Percentiles rank a stretch among this genome's conserved stretches.
These are phyloP conservation scores for Heliocidaris tuberculata DNA, from an alignment of 35 echinoderm and acorn worm genomes.

Conservation along the genomic window DNA sequence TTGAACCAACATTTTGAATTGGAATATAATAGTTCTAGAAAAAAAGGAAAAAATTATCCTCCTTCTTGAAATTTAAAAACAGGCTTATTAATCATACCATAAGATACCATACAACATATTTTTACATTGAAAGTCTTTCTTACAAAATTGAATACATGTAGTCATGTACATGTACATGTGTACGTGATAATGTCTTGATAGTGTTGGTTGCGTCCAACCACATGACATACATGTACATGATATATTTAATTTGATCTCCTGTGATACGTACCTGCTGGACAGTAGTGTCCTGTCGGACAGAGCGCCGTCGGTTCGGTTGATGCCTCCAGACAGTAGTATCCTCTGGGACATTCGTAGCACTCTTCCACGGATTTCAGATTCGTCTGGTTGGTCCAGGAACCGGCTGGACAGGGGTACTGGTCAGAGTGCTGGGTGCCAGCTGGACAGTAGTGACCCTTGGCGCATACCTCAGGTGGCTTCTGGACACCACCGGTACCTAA, in stretches of 20 bases:
- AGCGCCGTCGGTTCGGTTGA: constrained; percentile 72
- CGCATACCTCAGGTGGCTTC: constrained; percentile 70
- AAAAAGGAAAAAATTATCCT: no score
- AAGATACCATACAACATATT: no score
- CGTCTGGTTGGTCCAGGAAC: constrained; percentile 89
- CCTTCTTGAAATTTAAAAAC: no score
- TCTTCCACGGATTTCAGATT: constrained; percentile 75
- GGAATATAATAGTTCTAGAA: no score
- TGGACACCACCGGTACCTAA: constrained; percentile 90
- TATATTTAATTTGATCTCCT: neutral
- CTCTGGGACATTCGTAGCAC: constrained; percentile 86
- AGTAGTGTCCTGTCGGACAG: constrained; percentile 94
- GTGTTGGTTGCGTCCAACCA: no score
- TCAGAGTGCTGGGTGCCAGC: constrained; percentile 74
- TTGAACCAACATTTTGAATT: no score
- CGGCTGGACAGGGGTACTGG: constrained; percentile 94
- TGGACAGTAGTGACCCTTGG: constrained; percentile 91
- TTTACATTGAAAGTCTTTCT: no score
- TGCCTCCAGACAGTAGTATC: constrained; percentile 81
- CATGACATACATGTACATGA: no score
- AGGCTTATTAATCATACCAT: no score
- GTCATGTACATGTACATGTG: no score
- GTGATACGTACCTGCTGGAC: constrained; percentile 71
- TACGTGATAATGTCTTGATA: no score
- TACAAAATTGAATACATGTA: no score